Percentiles rank a stretch among this genome's conserved stretches.
These are phyloP conservation scores for Hypena proboscidalis DNA, from an alignment of 2,888 invertebrate species.

Conservation along the genomic window DNA sequence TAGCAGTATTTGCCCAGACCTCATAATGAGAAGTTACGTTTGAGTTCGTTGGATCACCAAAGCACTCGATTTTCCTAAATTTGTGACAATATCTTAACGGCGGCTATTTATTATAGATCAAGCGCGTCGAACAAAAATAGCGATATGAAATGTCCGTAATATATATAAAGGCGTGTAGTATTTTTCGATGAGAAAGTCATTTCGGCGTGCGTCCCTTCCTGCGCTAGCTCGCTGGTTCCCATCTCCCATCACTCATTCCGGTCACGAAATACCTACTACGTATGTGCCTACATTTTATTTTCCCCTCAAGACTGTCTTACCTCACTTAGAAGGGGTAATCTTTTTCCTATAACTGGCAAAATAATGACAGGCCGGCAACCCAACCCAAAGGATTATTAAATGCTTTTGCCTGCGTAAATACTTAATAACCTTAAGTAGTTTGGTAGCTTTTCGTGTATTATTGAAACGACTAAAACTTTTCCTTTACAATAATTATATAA, in stretches of 20 bases:
- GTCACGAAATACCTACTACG: conserved; percentile 48
- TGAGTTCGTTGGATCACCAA: too few relatives aligned
- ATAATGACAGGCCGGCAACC: conserved; percentile 19
- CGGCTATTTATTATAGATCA: conserved; percentile 32
- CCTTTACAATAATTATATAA: too few relatives aligned
- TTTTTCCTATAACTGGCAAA: conserved; percentile 28
- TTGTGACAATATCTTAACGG: conserved; percentile 19
- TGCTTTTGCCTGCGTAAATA: conserved; percentile 5
- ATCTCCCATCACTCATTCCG: conserved; percentile 54
- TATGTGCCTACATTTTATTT: conserved; percentile 37
- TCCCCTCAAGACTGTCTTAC: conserved; percentile 26
- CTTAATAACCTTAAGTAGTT: neutral
- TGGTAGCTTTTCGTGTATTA: neutral
- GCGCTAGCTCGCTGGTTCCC: conserved; percentile 37
- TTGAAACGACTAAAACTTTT: too few relatives aligned
- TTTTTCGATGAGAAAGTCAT: conserved; percentile 54
- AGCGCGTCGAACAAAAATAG: conserved; percentile 32
- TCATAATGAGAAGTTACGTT: too few relatives aligned
- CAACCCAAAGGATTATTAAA: neutral
- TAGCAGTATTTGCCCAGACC: too few relatives aligned
- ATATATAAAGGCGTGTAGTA: conserved; percentile 43
- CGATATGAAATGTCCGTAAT: conserved; percentile 43
- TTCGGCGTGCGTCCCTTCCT: conserved; percentile 43
- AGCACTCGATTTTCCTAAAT: too few relatives aligned
- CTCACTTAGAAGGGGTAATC: conserved; percentile 31